phyloP scores from a whole-genome alignment of 2,888 invertebrate genomes.

The Galerucella pusilla region DNA sequence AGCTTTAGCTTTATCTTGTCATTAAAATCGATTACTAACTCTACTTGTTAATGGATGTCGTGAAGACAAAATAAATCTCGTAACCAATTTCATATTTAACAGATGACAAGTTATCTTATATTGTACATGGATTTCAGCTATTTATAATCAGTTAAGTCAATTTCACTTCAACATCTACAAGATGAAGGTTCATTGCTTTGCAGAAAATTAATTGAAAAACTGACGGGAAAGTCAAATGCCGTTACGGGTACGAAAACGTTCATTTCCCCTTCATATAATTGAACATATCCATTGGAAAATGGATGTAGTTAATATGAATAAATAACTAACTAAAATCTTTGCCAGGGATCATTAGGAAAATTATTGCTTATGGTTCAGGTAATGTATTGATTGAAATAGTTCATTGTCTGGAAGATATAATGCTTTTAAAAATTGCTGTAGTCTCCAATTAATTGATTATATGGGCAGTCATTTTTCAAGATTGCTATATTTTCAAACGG shows the following conservation, averaged over 20 bases:
- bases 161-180: constrained; percentile 37
- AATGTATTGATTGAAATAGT: too few relatives aligned
- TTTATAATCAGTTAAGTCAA: constrained; percentile 37
- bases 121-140: constrained; percentile 33
- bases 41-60: background rate
- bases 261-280: background rate
- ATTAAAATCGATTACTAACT: too few relatives aligned
- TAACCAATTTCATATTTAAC: constrained; percentile 32
- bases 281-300: background rate
- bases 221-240: background rate
- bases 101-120: constrained; percentile 31
- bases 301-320: background rate
- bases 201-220: constrained; percentile 20
- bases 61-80: constrained; percentile 25
- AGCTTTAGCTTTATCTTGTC: too few relatives aligned
- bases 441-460: too few relatives aligned
- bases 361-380: too few relatives aligned
- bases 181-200: constrained; percentile 35
- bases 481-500: constrained; percentile 30
- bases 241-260: background rate
- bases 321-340: background rate
- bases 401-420: background rate
- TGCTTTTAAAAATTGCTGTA: too few relatives aligned
- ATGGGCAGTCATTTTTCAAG: constrained; percentile 14
- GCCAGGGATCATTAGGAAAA: too few relatives aligned